Evolutionary conservation across 1,140 invertebrate genomes (phyloP), one percentile per base, ranked within the genome.

Genomic region (Coboldia fuscipes): DNA sequence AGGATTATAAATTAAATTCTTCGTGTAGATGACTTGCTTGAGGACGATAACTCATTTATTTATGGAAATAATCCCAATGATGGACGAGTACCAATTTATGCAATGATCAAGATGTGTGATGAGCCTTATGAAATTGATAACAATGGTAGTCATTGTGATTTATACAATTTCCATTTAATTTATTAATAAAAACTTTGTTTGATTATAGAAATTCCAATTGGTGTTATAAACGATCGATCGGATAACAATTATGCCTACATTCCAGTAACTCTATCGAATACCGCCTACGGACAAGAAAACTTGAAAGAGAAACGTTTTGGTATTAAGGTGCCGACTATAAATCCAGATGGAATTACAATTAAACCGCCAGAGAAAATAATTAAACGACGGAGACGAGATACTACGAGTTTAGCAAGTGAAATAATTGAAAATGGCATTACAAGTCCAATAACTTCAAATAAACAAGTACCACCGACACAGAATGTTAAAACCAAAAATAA

Each of bases 11-110:
- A 16, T 27, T 17, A 7, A 12, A 23, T 7, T 7, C 12, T 23
- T 12, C 12, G 22, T 23, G 5, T 23, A 61, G 66, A 66, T 33
- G 41, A 47, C 32, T 43, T 70, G n/a, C 41, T 67, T 31, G 42
- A 51, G 36, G 60, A 69, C 38, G 50, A 54, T 26, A 51, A 56
- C 14, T 71, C 68, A 3, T 69, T 72, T 39, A 40, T 73, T 4
- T 61, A 70, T 40, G 70, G 70, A 1, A 56, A 58, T 30, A 62
- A 68, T 50, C 67, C 69, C 12, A 56, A 52, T 15, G 42, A 55
- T 22, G 47, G 51, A n/a, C 43, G 47, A 3, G 64, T 72, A 4
- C 68, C 70, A 10, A 56, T 69, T 34, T 73, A 73, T 38, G 66
- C 67, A 6, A 48, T 69, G 21, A 58, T 71, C 13, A 62, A 51